Conservation (phyloP, 2,797 vertebrate genomes). For the Nannoperca obscura region DNA sequence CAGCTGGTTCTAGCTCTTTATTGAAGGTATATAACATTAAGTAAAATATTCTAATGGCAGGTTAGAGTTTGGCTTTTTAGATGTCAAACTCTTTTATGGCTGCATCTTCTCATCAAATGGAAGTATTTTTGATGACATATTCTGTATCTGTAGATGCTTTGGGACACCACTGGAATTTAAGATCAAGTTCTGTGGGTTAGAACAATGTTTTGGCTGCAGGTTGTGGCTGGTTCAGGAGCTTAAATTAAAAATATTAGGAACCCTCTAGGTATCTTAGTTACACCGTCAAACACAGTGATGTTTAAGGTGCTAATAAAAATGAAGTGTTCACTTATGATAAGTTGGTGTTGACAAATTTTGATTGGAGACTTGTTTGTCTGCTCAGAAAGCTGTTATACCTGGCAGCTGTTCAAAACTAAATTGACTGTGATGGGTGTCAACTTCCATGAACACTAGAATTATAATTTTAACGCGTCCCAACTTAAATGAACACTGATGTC, state of each 20-base stretch:
- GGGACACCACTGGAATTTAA: neutral
- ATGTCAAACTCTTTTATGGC: neutral
- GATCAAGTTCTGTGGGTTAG: neutral
- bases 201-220: neutral
- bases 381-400: constrained; percentile 29
- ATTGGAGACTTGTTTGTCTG: constrained; percentile 28
- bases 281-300: neutral
- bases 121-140: neutral
- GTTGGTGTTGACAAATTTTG: constrained; percentile 26
- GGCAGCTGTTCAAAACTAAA: constrained; percentile 41
- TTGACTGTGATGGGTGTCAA: constrained; percentile 27
- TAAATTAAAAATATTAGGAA: neutral
- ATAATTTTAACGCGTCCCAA: constrained; percentile 5
- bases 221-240: neutral
- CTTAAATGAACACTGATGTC: constrained; percentile 11
- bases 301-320: constrained; percentile 25
- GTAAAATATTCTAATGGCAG: neutral
- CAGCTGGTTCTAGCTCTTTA: neutral
- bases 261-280: neutral
- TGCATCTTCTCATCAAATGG: neutral
- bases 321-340: constrained; percentile 13
- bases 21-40: neutral
- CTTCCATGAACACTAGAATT: neutral
- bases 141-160: neutral
- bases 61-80: neutral